phyloP scores from a whole-genome alignment of 2,113 vertebrate genomes.

The Rostratula benghalensis region DNA sequence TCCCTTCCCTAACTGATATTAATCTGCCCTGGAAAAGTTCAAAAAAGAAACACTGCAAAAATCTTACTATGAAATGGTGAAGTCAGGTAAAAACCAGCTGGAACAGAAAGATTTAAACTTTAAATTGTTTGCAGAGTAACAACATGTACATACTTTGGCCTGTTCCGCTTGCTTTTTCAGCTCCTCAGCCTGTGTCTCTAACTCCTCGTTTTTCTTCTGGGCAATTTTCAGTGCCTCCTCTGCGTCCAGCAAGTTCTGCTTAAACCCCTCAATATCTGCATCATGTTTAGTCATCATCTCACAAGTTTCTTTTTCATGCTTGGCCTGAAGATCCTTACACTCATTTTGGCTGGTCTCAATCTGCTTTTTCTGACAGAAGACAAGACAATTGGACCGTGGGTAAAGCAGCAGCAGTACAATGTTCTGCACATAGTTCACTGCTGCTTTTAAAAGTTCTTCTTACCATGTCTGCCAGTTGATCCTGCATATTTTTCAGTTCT shows the following conservation, averaged over 20 bases:
- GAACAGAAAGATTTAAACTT: neutral
- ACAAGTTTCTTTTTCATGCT: slow-evolving; percentile 74
- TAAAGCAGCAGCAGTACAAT: neutral
- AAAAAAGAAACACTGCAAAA: neutral
- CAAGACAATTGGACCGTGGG: neutral
- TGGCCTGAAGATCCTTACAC: slow-evolving; percentile 78
- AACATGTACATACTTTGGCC: slow-evolving; percentile 77
- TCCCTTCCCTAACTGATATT: neutral
- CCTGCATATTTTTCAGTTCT: slow-evolving; percentile 78
- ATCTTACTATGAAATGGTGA: neutral
- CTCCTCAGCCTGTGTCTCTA: slow-evolving; percentile 79
- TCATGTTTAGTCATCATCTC: slow-evolving; percentile 75
- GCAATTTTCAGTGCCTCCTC: slow-evolving; percentile 75
- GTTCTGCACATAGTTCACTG: neutral
- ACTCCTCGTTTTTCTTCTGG: slow-evolving; percentile 66
- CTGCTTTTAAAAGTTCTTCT: neutral
- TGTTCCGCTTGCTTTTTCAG: slow-evolving; percentile 83
- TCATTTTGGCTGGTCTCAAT: slow-evolving; percentile 64
- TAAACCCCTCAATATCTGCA: slow-evolving; percentile 72
- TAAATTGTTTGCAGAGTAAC: neutral
- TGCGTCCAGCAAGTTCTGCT: slow-evolving; percentile 65
- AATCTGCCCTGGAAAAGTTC: neutral
- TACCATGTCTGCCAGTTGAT: slow-evolving; percentile 83
- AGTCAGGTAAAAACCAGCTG: neutral
- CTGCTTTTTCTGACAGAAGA: slow-evolving; percentile 70